Evolutionary conservation across 2,113 vertebrate genomes (phyloP).

Genomic region (Equus przewalskii): DNA sequence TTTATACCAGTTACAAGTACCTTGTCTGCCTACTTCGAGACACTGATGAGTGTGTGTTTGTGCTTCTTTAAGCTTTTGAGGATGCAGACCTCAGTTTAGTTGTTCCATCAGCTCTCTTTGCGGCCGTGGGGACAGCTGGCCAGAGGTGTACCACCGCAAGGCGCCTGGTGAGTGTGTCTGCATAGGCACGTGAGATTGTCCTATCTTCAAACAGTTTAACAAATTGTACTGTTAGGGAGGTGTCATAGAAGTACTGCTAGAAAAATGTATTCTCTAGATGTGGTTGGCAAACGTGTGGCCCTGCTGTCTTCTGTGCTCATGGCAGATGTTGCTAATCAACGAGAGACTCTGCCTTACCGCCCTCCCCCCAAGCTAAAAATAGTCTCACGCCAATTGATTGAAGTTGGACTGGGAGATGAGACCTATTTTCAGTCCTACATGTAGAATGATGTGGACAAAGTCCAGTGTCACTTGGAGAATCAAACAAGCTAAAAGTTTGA

Average conservation of each 20-base stretch:
- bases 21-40: background rate
- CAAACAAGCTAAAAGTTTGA: background rate
- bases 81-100: slow-evolving; percentile 97
- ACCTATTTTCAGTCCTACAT: background rate
- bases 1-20: background rate
- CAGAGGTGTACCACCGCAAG: slow-evolving; percentile 97
- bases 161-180: slow-evolving; percentile 90
- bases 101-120: slow-evolving; percentile 95
- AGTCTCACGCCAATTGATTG: background rate
- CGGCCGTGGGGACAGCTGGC: slow-evolving; percentile 96
- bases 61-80: slow-evolving; percentile 91
- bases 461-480: background rate
- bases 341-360: background rate
- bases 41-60: background rate
- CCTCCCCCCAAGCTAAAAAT: background rate
- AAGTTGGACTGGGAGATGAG: background rate
- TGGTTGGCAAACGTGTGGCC: background rate
- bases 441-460: background rate
- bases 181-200: rapidly evolving
- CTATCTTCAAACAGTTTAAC: background rate
- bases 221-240: background rate
- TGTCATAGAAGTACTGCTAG: background rate
- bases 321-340: background rate
- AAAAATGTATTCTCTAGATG: background rate
- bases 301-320: rapidly evolving